Evolutionary conservation across 2,113 vertebrate genomes (phyloP).

Genomic region (Cyphomyrus discorhynchus): DNA sequence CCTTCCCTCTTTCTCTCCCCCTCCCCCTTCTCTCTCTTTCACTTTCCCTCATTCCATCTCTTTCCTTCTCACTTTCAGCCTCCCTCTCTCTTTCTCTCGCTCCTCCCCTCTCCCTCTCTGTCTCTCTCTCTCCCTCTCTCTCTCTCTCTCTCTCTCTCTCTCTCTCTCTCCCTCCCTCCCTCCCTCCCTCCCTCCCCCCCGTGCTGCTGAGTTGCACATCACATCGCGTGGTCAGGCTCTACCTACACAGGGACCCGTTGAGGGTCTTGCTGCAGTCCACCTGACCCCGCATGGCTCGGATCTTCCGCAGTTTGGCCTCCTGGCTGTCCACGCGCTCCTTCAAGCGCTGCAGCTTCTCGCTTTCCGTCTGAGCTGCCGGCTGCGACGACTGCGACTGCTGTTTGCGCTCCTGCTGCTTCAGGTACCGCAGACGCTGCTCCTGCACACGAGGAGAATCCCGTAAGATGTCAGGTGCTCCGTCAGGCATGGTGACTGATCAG

Average conservation of each 20-base stretch:
- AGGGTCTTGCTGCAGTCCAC: constrained; percentile 97
- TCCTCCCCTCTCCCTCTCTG: too few relatives aligned
- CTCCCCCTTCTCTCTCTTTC: too few relatives aligned
- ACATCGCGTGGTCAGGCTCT: neutral
- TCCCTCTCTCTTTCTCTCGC: too few relatives aligned
- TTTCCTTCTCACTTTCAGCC: too few relatives aligned
- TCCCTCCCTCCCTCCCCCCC: too few relatives aligned
- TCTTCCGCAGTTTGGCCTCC: constrained; percentile 94
- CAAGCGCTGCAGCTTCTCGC: constrained; percentile 89
- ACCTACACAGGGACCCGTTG: constrained; percentile 89
- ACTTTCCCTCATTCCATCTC: too few relatives aligned
- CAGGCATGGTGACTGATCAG: neutral
- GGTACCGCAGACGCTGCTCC: constrained; percentile 91
- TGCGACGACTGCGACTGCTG: constrained; percentile 67
- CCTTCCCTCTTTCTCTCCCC: too few relatives aligned
- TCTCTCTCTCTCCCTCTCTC: too few relatives aligned
- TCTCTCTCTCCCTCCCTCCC: too few relatives aligned
- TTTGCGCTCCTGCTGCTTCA: constrained; percentile 93
- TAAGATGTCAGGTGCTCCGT: neutral
- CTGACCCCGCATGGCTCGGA: constrained; percentile 92
- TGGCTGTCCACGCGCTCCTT: constrained; percentile 95
- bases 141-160: too few relatives aligned
- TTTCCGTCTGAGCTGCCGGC: constrained; percentile 69
- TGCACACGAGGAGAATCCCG: constrained; percentile 33
- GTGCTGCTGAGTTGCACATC: too few relatives aligned